Conservation (phyloP, 2,888 invertebrate genomes). For the Sarcophaga rosellei region DNA sequence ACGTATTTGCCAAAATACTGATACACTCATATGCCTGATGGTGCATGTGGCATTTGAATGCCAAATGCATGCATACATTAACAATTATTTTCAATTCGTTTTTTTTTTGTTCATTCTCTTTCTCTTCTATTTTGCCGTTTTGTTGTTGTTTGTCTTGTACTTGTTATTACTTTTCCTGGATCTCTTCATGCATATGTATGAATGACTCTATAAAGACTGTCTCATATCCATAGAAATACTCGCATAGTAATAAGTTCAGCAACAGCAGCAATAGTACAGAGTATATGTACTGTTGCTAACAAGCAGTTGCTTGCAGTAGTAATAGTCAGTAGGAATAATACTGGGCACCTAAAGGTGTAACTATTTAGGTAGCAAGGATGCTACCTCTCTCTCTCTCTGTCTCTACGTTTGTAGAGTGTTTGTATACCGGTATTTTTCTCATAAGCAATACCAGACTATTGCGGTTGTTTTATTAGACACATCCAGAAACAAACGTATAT, state of each 20-base stretch:
- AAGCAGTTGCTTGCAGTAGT: background rate
- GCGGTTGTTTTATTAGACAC: conserved; percentile 35
- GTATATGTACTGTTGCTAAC: background rate
- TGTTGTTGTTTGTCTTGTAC: background rate
- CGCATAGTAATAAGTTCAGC: background rate
- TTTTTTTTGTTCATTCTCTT: background rate
- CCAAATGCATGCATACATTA: conserved; percentile 29
- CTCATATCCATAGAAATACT: too few species aligned
- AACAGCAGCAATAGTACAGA: background rate
- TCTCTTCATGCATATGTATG: conserved; percentile 10
- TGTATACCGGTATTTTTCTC: conserved; percentile 28
- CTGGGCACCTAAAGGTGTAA: too few species aligned
- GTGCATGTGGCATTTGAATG: conserved; percentile 49
- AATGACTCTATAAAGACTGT: background rate
- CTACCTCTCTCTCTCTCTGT: too few species aligned
- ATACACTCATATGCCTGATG: conserved; percentile 27
- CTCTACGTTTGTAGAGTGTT: background rate
- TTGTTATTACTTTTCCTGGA: background rate
- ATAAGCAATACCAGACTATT: conserved; percentile 36
- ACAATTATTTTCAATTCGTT: background rate
- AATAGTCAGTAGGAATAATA: background rate
- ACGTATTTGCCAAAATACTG: conserved; percentile 20
- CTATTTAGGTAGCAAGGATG: too few species aligned
- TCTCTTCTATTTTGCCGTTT: background rate
- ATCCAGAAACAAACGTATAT: background rate